These are phyloP conservation scores for Cybosia mesomella DNA, from an alignment of 2,888 invertebrate genomes.

Conservation along the genomic window DNA sequence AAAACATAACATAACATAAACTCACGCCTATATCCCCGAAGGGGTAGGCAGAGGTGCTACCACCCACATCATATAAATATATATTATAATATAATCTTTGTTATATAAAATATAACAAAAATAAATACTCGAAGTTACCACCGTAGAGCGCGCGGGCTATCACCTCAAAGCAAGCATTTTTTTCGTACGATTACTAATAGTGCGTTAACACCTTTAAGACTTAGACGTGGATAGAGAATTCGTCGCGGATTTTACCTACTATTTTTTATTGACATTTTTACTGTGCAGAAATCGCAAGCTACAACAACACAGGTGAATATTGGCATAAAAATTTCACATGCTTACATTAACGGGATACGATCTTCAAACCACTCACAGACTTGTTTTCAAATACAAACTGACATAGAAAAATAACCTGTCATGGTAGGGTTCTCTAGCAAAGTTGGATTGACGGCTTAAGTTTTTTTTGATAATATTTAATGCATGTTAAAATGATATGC, in stretches of 20 bases:
- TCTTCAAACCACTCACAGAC: constrained; percentile 59
- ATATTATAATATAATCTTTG: too few relatives aligned
- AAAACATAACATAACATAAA: too few relatives aligned
- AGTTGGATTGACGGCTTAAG: constrained; percentile 7
- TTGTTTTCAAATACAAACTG: constrained; percentile 69
- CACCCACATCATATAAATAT: too few relatives aligned
- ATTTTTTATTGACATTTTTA: neutral
- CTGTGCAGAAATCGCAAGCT: neutral
- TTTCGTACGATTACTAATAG: neutral
- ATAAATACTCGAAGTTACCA: too few relatives aligned
- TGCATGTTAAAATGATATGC: constrained; percentile 9
- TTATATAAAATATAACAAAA: too few relatives aligned
- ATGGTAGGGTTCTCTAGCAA: constrained; percentile 12
- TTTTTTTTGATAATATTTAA: constrained; percentile 18
- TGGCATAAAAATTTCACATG: neutral
- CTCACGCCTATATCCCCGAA: too few relatives aligned
- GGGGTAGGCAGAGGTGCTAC: too few relatives aligned
- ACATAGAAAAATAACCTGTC: constrained; percentile 71
- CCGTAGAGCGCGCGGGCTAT: too few relatives aligned
- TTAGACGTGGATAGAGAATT: neutral
- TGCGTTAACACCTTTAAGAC: neutral
- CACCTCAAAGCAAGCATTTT: too few relatives aligned
- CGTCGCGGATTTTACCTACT: neutral
- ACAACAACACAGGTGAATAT: constrained; percentile 3
- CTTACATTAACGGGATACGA: constrained; percentile 61